Evolutionary conservation across 2,113 vertebrate species (phyloP), one percentile per base, ranked within the genome.

Genomic region (Etia nguti): DNA sequence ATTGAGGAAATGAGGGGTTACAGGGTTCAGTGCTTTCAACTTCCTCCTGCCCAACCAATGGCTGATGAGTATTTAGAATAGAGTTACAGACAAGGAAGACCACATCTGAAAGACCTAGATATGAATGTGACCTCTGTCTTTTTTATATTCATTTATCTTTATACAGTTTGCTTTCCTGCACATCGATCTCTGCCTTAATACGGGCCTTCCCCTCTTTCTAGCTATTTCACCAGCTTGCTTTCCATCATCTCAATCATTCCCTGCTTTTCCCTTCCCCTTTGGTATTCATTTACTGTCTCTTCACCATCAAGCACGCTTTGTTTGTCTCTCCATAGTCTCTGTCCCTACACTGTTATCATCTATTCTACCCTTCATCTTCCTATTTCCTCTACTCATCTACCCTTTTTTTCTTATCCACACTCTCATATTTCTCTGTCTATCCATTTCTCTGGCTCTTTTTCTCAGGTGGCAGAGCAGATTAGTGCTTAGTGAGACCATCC

Each of bases 381-480:
- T 77, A 80, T 89, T 91, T 90, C 68, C 88, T 73, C 88, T 68
- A 22, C 79, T 86, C 86, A 86, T 83, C 75, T 79, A 68, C 60
- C 77, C 43, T 36, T 88, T 88, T 79, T 29, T 65, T 88, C 88
- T 75, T 26, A 59, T 82, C 83, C 80, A 29, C 59, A 24, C 55
- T 54, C 84, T 89, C 85, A 87, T 89, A 91, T 95, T 87, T 90
- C 87, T 85, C 80, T 36, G 36, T 86, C 83, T 68, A 62, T 88
- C 85, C 92, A 80, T 93, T 79, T 83, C 70, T 86, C 62, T 46
- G 41, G 57, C 70, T 85, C 81, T 88, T 79, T 88, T 89, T 89
- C 91, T 91, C 88, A 92, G 93, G 90, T 93, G 92, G 89, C 90
- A 65, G 92, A 87, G 82, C 90, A 89, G 92, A 95, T 94, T 93